phyloP scores from a whole-genome alignment of 1,140 invertebrate genomes.

The Contarinia nasturtii region DNA sequence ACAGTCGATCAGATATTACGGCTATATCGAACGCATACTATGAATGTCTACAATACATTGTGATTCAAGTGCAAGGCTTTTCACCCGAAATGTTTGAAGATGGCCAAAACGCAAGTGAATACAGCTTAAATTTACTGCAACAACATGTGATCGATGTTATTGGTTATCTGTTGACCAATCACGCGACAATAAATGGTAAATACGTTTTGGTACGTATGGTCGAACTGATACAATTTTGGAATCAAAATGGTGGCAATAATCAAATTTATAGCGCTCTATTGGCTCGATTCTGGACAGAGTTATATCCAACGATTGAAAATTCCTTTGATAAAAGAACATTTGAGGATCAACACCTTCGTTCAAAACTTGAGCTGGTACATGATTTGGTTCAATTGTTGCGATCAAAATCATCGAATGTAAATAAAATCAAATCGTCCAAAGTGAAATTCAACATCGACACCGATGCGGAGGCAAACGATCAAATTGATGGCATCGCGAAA shows the following conservation, averaged over 20 bases:
- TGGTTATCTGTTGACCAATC: constrained; percentile 22
- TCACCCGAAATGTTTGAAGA: neutral
- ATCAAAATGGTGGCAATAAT: constrained; percentile 23
- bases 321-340: too few species aligned
- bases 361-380: too few species aligned
- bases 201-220: constrained; percentile 29
- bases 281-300: constrained; percentile 29
- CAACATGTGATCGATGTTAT: constrained; percentile 28
- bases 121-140: constrained; percentile 13
- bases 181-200: constrained; percentile 20
- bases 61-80: constrained; percentile 23
- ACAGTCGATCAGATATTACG: constrained; percentile 29
- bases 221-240: constrained; percentile 32
- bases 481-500: neutral
- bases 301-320: constrained; percentile 8
- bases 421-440: neutral
- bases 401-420: too few species aligned
- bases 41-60: constrained; percentile 47
- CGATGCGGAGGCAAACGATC: neutral
- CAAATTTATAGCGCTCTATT: constrained; percentile 26
- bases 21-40: constrained; percentile 39
- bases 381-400: too few species aligned
- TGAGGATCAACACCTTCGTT: too few species aligned
- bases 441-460: constrained; percentile 13
- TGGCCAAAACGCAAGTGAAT: constrained; percentile 11